These are phyloP conservation scores for Geothlypis trichas DNA, from an alignment of 2,113 vertebrate genomes.

Conservation along the genomic window DNA sequence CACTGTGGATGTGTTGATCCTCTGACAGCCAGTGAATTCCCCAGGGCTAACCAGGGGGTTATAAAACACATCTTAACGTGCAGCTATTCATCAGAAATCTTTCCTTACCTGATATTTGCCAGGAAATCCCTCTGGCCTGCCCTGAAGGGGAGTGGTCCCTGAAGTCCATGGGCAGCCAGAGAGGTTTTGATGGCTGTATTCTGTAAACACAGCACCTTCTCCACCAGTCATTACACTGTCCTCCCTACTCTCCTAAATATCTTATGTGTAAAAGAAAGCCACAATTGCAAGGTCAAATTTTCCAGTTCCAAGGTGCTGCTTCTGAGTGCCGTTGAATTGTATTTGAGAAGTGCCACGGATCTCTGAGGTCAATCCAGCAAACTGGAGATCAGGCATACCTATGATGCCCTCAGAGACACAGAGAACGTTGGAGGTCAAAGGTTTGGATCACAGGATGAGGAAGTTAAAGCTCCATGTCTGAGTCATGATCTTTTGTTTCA, in stretches of 20 bases:
- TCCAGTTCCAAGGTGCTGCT: neutral
- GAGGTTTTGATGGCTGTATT: neutral
- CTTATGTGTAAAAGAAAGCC: neutral
- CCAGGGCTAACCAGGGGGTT: neutral
- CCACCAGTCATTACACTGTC: neutral
- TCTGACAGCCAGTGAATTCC: neutral
- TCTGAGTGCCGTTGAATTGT: neutral
- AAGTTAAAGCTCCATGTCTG: neutral
- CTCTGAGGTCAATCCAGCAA: neutral
- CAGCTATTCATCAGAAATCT: neutral
- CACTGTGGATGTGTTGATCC: neutral
- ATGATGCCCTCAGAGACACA: neutral
- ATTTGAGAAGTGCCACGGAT: neutral
- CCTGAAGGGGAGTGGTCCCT: neutral
- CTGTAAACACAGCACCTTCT: neutral
- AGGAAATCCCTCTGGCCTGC: neutral
- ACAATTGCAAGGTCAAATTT: neutral
- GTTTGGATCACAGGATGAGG: slow-evolving; percentile 1
- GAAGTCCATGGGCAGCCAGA: neutral
- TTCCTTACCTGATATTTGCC: neutral
- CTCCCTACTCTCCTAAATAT: neutral
- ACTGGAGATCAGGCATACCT: neutral
- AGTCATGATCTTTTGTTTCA: neutral
- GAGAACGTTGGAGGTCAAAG: neutral
- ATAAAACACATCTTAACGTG: neutral